Conservation (phyloP, 2,888 invertebrate genomes). For the Aplocera efformata region DNA sequence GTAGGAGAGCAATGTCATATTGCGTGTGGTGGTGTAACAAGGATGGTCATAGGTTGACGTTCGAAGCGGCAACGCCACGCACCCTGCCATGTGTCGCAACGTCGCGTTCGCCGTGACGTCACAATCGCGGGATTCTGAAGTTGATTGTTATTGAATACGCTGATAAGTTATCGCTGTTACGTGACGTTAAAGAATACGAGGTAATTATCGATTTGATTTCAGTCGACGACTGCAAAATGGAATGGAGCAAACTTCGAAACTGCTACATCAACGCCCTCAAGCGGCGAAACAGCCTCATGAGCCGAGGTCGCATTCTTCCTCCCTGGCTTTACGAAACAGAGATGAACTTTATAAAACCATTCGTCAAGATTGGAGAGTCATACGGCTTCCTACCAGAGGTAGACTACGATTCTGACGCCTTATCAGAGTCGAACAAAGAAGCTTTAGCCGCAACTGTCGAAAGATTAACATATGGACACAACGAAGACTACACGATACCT, state of each 20-base stretch:
- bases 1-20: no score
- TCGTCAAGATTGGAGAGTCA: neutral
- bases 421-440: no score
- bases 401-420: no score
- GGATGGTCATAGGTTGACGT: neutral
- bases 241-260: constrained; percentile 15
- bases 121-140: no score
- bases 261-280: constrained; percentile 13
- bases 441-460: neutral
- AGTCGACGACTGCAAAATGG: constrained; percentile 13
- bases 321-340: constrained; percentile 14
- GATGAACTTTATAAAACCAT: constrained; percentile 13
- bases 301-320: constrained; percentile 1
- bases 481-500: neutral
- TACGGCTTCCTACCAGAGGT: neutral
- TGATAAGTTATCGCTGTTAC: no score
- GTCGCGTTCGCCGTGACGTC: neutral
- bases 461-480: neutral
- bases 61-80: constrained; percentile 11
- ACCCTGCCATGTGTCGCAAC: neutral
- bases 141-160: no score
- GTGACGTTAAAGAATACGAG: no score
- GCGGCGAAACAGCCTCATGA: constrained; percentile 1
- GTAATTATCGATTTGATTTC: no score
- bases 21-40: constrained; percentile 1